phyloP scores from a whole-genome alignment of 2,797 vertebrate genomes.

The Notolepis coatsorum region DNA sequence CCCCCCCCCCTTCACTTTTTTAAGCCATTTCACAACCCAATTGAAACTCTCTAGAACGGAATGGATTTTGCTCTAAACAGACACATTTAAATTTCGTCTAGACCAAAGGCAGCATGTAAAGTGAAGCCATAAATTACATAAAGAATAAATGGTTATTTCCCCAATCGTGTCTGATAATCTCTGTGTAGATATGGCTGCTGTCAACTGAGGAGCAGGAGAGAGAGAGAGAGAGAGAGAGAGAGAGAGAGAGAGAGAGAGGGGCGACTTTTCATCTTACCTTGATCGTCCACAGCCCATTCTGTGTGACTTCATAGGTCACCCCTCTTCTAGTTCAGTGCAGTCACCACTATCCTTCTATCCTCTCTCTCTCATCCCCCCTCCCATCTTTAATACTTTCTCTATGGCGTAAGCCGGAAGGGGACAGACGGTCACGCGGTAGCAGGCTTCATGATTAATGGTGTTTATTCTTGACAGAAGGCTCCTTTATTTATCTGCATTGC shows the following conservation, averaged over 20 bases:
- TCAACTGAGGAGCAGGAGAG: slow-evolving; percentile 43
- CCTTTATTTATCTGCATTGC: slow-evolving; percentile 99
- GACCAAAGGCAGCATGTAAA: slow-evolving; percentile 35
- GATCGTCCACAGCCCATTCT: slow-evolving; percentile 66
- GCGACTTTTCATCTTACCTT: slow-evolving; percentile 72
- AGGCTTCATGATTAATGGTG: slow-evolving; percentile 99
- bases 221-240: slow-evolving; percentile 43
- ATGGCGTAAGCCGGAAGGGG: slow-evolving; percentile 84
- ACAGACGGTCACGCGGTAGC: slow-evolving; percentile 86
- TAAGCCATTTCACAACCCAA: no score
- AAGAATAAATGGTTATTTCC: slow-evolving; percentile 52
- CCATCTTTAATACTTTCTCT: slow-evolving; percentile 52
- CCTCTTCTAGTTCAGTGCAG: slow-evolving; percentile 67
- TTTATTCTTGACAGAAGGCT: slow-evolving; percentile 99
- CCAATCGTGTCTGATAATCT: slow-evolving; percentile 68
- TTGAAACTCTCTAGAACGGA: not conserved
- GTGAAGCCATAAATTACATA: slow-evolving; percentile 59
- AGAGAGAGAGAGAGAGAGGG: slow-evolving; percentile 36
- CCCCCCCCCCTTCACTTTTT: not conserved
- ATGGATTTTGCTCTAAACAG: not conserved
- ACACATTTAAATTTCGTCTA: slow-evolving; percentile 59
- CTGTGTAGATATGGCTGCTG: slow-evolving; percentile 57
- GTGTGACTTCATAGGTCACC: slow-evolving; percentile 75
- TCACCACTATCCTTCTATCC: slow-evolving; percentile 39
- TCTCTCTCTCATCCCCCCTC: not conserved